Conservation (phyloP, 1,140 invertebrate species). For the Drosophila ficusphila region DNA sequence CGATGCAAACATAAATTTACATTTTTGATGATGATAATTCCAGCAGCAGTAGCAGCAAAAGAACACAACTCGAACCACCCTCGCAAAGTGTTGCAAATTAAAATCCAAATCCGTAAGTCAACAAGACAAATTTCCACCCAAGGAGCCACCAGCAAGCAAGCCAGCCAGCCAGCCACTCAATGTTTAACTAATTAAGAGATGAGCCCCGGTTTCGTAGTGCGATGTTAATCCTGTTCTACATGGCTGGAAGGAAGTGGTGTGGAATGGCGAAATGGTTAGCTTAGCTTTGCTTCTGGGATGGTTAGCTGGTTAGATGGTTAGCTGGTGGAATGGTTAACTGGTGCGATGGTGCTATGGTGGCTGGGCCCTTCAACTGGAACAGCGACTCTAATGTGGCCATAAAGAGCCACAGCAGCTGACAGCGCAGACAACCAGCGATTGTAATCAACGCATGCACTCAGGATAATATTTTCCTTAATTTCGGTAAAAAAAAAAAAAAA, state of each 20-base stretch:
- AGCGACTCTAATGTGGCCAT: slow-evolving; percentile 74
- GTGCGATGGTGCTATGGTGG: not conserved
- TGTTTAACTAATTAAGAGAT: slow-evolving; percentile 78
- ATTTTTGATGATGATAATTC: slow-evolving; percentile 82
- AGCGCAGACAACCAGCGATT: slow-evolving; percentile 52
- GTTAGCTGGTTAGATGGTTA: not conserved
- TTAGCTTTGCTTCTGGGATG: not conserved
- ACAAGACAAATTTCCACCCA: slow-evolving; percentile 21
- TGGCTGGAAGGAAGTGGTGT: not conserved
- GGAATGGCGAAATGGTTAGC: too few relatives aligned
- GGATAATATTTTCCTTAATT: not conserved
- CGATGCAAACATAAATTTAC: slow-evolving; percentile 75
- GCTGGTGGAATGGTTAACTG: not conserved
- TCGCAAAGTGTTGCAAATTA: slow-evolving; percentile 30
- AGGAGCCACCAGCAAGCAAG: too few relatives aligned
- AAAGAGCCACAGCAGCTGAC: slow-evolving; percentile 62
- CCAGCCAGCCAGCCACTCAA: slow-evolving; percentile 28
- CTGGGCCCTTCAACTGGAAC: slow-evolving; percentile 54
- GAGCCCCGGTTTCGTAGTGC: slow-evolving; percentile 1
- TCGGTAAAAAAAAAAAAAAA: too few relatives aligned
- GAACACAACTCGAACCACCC: not conserved
- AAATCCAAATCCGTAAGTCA: slow-evolving; percentile 51
- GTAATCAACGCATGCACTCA: slow-evolving; percentile 59
- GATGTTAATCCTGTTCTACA: slow-evolving; percentile 6
- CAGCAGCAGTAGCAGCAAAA: not conserved